Percentiles rank a stretch among this genome's conserved stretches.
These are phyloP conservation scores for Avahi laniger DNA, from an alignment of 2,797 vertebrate genomes.

Conservation along the genomic window DNA sequence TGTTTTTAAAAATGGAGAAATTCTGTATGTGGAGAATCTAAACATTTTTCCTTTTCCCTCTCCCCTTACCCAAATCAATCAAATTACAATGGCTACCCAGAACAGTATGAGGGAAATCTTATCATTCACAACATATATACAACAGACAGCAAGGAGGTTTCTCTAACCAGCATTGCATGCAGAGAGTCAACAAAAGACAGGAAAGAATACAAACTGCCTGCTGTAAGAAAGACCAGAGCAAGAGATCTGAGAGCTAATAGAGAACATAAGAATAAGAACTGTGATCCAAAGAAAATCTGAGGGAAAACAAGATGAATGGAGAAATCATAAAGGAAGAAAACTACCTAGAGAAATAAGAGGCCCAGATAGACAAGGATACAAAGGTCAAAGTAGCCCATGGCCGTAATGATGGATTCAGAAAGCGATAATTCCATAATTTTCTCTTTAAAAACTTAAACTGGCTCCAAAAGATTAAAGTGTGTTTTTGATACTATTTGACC, in stretches of 20 bases:
- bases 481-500: conserved; percentile 55
- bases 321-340: conserved; percentile 20
- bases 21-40: background rate
- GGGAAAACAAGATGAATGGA: conserved; percentile 34
- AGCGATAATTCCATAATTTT: background rate
- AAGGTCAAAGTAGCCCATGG: background rate
- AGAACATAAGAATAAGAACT: conserved; percentile 32
- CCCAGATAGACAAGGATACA: background rate
- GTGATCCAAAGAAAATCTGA: conserved; percentile 24
- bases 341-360: background rate
- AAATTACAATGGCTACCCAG: conserved; percentile 42
- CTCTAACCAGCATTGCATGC: background rate
- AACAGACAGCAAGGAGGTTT: conserved; percentile 38
- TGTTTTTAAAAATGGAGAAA: conserved; percentile 46
- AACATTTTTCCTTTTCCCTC: conserved; percentile 26
- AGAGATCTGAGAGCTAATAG: background rate
- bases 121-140: conserved; percentile 16
- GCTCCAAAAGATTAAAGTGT: conserved; percentile 45
- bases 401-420: background rate
- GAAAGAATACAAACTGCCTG: background rate
- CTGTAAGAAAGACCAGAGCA: conserved; percentile 36
- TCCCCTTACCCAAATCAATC: conserved; percentile 42
- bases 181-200: conserved; percentile 23
- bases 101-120: conserved; percentile 27
- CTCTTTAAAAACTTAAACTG: conserved; percentile 40